phyloP scores from a whole-genome alignment of 2,113 vertebrate species.

The Platichthys stellatus region DNA sequence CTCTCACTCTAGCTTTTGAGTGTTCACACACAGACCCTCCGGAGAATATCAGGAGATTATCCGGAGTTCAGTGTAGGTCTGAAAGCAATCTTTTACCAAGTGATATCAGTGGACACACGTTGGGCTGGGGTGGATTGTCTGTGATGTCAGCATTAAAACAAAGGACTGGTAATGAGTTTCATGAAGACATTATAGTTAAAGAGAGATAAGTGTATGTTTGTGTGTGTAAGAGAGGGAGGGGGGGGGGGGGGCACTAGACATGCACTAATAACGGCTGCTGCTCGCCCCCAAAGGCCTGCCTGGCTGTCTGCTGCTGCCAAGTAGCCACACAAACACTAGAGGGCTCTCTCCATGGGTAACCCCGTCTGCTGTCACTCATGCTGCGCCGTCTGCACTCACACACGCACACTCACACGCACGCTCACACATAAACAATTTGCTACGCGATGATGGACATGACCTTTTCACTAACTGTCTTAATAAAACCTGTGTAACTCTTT shows the following conservation, averaged over 20 bases:
- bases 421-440: conserved; percentile 3
- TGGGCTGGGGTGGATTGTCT: background rate
- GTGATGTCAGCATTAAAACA: background rate
- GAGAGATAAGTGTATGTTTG: background rate
- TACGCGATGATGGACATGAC: conserved; percentile 51
- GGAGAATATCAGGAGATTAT: background rate
- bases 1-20: too few relatives aligned
- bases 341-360: conserved; percentile 83
- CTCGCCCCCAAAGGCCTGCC: conserved; percentile 8
- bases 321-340: conserved; percentile 88
- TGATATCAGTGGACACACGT: background rate
- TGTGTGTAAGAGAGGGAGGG: too few relatives aligned
- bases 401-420: background rate
- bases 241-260: conserved; percentile 4
- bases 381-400: conserved; percentile 1
- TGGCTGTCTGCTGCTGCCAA: conserved; percentile 53
- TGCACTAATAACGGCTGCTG: conserved; percentile 37
- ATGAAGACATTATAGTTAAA: conserved; percentile 13
- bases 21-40: background rate
- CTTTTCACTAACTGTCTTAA: conserved; percentile 57
- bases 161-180: conserved; percentile 25
- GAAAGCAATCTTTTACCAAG: background rate
- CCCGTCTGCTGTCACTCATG: conserved; percentile 63
- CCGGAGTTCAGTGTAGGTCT: background rate
- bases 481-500: conserved; percentile 28